Percentiles rank a stretch among this genome's conserved stretches.
These are phyloP conservation scores for Globodera ellingtonae DNA, from an alignment of 1,140 invertebrate genomes.

Conservation along the genomic window DNA sequence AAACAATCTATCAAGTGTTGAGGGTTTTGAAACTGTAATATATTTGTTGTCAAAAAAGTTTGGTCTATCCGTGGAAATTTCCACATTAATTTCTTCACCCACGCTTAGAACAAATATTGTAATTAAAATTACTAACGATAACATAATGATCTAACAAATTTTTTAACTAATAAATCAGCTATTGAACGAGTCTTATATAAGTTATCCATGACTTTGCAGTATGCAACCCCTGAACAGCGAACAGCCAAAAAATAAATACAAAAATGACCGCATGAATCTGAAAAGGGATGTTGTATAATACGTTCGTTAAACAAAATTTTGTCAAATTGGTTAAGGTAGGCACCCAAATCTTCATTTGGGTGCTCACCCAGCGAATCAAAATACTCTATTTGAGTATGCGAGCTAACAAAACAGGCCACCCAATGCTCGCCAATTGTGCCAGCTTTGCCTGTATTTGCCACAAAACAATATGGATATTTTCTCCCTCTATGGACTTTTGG, in stretches of 20 bases:
- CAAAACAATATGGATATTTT: conserved; percentile 20
- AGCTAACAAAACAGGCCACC: background rate
- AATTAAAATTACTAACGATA: too few species aligned
- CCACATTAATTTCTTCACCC: too few species aligned
- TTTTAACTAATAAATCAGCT: too few species aligned
- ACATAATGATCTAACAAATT: background rate
- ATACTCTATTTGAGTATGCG: conserved; percentile 4
- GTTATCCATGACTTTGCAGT: background rate
- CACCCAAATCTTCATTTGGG: conserved; percentile 10
- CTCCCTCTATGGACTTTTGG: background rate
- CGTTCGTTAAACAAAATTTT: conserved; percentile 2
- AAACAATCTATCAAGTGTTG: too few species aligned
- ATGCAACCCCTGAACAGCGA: background rate
- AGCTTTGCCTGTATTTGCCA: conserved; percentile 12
- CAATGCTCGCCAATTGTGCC: conserved; percentile 18
- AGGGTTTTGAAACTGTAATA: too few species aligned
- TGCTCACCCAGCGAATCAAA: conserved; percentile 22
- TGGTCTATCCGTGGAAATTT: too few species aligned
- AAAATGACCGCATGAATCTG: conserved; percentile 23
- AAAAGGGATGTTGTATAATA: background rate
- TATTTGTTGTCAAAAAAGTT: too few species aligned
- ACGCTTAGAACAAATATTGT: too few species aligned
- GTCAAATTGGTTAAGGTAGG: background rate
- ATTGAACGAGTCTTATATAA: background rate
- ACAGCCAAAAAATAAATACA: conserved; percentile 17